Conservation (phyloP, 2,888 invertebrate genomes). For the Melitaea athalia region DNA sequence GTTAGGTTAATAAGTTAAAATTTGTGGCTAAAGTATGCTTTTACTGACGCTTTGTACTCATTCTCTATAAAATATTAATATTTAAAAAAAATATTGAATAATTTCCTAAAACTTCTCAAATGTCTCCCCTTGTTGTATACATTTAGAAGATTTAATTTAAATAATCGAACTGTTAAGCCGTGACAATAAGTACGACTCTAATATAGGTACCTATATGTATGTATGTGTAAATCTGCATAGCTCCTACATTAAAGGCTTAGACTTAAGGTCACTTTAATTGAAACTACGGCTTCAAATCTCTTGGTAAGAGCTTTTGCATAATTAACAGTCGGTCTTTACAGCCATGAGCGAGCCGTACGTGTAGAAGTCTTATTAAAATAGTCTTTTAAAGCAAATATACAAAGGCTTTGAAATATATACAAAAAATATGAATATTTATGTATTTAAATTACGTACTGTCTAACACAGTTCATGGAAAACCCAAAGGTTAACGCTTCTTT, state of each 20-base stretch:
- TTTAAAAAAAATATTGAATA: no score
- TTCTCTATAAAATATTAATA: no score
- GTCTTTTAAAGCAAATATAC: neutral
- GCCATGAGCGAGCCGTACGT: neutral
- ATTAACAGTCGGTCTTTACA: no score
- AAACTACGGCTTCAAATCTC: slow-evolving; percentile 4
- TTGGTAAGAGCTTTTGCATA: neutral
- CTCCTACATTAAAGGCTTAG: neutral
- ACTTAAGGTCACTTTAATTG: neutral
- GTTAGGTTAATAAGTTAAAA: no score
- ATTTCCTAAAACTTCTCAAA: no score
- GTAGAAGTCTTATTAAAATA: neutral
- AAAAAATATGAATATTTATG: no score
- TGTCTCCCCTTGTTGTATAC: no score
- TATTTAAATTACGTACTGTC: no score
- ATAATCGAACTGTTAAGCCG: neutral
- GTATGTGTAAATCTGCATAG: neutral
- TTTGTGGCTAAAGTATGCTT: neutral
- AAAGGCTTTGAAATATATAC: neutral
- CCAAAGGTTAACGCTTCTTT: no score
- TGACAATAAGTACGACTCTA: neutral
- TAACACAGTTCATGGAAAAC: no score
- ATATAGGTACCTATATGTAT: no score
- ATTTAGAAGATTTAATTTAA: neutral
- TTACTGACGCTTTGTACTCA: neutral